Conservation (phyloP, 2,888 invertebrate species). For the Drosophila colorata region DNA sequence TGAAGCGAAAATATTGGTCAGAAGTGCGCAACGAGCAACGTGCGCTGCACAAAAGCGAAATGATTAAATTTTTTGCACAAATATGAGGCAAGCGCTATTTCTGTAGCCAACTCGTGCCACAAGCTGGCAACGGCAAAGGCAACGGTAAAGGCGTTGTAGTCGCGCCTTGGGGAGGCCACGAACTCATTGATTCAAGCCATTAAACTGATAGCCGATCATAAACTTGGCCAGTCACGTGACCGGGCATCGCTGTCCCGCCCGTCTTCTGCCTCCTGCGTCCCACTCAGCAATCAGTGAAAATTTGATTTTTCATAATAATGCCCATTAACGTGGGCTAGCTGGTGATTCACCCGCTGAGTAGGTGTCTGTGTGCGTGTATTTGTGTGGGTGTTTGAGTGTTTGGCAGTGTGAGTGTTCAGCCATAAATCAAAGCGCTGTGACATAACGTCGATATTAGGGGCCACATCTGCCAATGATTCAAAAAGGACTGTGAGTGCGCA, state of each 20-base stretch:
- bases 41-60: slow-evolving; percentile 8
- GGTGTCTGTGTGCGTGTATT: not conserved
- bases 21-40: slow-evolving; percentile 1
- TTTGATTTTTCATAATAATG: slow-evolving; percentile 70
- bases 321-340: slow-evolving; percentile 27
- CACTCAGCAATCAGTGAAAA: slow-evolving; percentile 66
- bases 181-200: slow-evolving; percentile 54
- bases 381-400: slow-evolving; percentile 5
- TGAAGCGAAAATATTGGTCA: slow-evolving; percentile 30
- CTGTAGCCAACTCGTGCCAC: slow-evolving; percentile 12
- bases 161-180: slow-evolving; percentile 2
- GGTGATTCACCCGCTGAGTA: slow-evolving; percentile 18
- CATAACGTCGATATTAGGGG: slow-evolving; percentile 69
- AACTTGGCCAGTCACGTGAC: slow-evolving; percentile 63
- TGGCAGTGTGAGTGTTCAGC: slow-evolving; percentile 29
- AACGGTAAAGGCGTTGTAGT: slow-evolving; percentile 7
- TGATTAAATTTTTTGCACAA: slow-evolving; percentile 44
- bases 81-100: slow-evolving; percentile 39
- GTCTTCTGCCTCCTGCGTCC: not conserved
- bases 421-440: slow-evolving; percentile 68
- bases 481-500: slow-evolving; percentile 19
- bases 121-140: slow-evolving; percentile 6
- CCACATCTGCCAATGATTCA: slow-evolving; percentile 60
- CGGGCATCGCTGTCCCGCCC: slow-evolving; percentile 5
- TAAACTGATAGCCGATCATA: slow-evolving; percentile 69